Base-by-base conservation (phyloP, 2,797 vertebrate genomes). In the Platalea minor region DNA sequence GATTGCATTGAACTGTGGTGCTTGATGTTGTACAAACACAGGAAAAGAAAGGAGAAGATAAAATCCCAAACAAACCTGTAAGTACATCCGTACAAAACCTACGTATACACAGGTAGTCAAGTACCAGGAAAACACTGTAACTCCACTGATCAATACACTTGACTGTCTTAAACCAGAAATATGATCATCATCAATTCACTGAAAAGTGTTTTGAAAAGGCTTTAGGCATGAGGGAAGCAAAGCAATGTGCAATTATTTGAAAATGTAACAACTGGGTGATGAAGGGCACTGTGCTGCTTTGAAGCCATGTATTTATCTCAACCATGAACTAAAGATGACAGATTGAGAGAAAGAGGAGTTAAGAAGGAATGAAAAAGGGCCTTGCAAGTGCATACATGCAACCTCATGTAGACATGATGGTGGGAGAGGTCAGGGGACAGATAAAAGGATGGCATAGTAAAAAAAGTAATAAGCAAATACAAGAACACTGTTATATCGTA, bases 101-200 rank as follows among this genome's bases (percentile, higher is more conserved):
- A n/a, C 17, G 23, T 8, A 31, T 4, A 19, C 18, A 48, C 8
- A 59, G n/a, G 19, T 10, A 89, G n/a, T 23, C 54, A 56, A 61
- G 35, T 2, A 85, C 25, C 17, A 48, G 19, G 19, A 56, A 83
- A 60, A 61, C 57, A 60, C 28, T 31, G 19, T 29, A 81, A 77
- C 6, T 50, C 29, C 53, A 56, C 35, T 13, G 28, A 56, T 29
- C 17, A 41, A 37, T 31, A 74, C 0, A 0, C 26, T 46, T 69
- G 24, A 57, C 35, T 50, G 33, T 33, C 45, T 87, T 75, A 63
- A 81, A 59, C 9, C 19, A 89, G 81, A 80, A 84, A 51, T 8
- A 67, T 1, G 14, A 63, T 68, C 28, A 20, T 74, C 60, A 61
- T 16, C 33, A n/a, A 39, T 20, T n/a, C 79, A 56, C 48, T 79